Evolutionary conservation across 2,888 invertebrate species (phyloP).

Genomic region (Torymus tubicola): DNA sequence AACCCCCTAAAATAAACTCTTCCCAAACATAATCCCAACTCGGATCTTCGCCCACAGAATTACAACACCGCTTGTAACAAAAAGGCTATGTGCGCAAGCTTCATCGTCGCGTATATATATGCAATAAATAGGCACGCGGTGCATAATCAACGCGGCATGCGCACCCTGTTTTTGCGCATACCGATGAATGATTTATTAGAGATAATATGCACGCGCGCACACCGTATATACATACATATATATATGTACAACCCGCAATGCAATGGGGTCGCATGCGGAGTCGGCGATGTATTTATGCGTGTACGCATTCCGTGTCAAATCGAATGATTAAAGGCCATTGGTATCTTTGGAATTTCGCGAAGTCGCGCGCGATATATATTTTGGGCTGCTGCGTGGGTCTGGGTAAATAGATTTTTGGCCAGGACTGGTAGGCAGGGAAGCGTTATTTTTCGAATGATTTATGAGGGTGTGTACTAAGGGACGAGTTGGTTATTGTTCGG

Average conservation of each 20-base stretch:
- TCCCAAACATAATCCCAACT: too few species aligned
- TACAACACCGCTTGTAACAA: too few species aligned
- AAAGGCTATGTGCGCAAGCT: constrained; percentile 2
- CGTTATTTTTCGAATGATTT: too few species aligned
- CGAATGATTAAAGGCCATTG: constrained; percentile 6
- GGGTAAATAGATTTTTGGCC: too few species aligned
- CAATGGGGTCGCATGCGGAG: neutral
- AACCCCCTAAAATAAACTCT: too few species aligned
- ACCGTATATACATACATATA: too few species aligned
- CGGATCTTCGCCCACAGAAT: too few species aligned
- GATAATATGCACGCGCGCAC: constrained; percentile 11
- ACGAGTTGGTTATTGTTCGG: too few species aligned
- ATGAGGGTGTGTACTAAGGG: too few species aligned
- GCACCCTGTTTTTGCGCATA: constrained; percentile 34
- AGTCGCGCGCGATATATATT: neutral
- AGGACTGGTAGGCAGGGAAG: too few species aligned
- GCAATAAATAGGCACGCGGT: constrained; percentile 25
- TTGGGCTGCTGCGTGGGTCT: neutral
- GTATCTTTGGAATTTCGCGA: constrained; percentile 6
- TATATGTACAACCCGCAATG: neutral
- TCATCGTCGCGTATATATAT: constrained; percentile 2
- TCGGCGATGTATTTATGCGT: constrained; percentile 15
- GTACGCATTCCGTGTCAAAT: constrained; percentile 16
- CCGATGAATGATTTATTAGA: constrained; percentile 52
- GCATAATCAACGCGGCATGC: constrained; percentile 10